Evolutionary conservation across 35 echinoderm and acorn worm species (phyloP).

Genomic region (Lytechinus pictus): DNA sequence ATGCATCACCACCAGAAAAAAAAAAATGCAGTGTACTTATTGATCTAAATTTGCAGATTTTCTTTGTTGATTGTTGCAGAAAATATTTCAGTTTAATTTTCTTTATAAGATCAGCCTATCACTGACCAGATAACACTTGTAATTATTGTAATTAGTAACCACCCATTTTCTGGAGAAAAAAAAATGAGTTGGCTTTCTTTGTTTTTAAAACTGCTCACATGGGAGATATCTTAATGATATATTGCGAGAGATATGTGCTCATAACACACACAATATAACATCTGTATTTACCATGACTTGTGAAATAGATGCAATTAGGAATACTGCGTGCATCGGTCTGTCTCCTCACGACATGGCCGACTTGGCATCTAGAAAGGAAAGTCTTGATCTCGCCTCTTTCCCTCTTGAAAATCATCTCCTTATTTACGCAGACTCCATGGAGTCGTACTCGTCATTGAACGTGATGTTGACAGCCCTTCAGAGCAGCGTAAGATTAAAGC

Average conservation of each 20-base stretch:
- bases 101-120: no score
- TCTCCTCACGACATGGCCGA: not conserved
- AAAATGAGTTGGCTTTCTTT: not conserved
- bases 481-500: not conserved
- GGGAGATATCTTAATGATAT: not conserved
- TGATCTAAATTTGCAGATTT: no score
- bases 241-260: not conserved
- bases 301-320: not conserved
- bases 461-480: slow-evolving; percentile 9
- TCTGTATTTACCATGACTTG: not conserved
- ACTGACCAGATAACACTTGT: no score
- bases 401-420: not conserved
- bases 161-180: no score
- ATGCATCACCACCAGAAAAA: no score
- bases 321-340: not conserved
- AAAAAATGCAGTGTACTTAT: no score
- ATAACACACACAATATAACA: not conserved
- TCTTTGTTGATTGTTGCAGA: no score
- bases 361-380: not conserved
- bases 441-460: not conserved
- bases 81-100: no score
- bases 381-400: not conserved
- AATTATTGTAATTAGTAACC: no score
- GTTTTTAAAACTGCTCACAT: not conserved
- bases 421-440: not conserved